These are phyloP conservation scores for Nymphalis polychloros DNA, from an alignment of 2,888 invertebrate genomes.

Conservation along the genomic window DNA sequence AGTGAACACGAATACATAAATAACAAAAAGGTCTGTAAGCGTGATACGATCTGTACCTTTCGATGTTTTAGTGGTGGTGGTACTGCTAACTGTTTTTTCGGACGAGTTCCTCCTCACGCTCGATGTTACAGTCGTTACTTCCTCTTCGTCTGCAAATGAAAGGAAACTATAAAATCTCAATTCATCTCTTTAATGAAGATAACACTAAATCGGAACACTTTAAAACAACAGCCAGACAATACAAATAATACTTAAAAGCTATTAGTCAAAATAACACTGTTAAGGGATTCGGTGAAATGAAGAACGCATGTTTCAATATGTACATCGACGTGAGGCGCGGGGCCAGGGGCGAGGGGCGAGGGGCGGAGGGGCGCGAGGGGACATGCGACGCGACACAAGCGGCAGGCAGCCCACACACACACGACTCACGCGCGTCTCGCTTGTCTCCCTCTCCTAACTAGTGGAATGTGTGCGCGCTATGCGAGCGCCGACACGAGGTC, in stretches of 20 bases:
- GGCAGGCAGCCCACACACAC: conserved; percentile 76
- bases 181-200: not conserved
- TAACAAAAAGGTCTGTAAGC: not conserved
- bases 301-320: conserved; percentile 63
- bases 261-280: conserved; percentile 79
- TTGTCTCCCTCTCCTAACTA: conserved; percentile 71
- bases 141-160: conserved; percentile 71
- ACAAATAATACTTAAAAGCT: conserved; percentile 71
- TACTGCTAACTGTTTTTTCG: conserved; percentile 81
- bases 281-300: conserved; percentile 69
- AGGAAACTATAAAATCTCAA: not conserved
- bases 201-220: conserved; percentile 56
- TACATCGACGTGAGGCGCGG: conserved; percentile 56
- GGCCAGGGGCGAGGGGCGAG: conserved; percentile 38
- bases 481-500: conserved; percentile 87
- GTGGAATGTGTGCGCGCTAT: conserved; percentile 73
- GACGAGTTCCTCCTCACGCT: conserved; percentile 78
- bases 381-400: conserved; percentile 69
- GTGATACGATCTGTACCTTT: conserved; percentile 71
- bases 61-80: conserved; percentile 82
- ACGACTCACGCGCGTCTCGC: conserved; percentile 80
- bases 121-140: conserved; percentile 75
- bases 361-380: conserved; percentile 48
- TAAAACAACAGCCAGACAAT: conserved; percentile 71
- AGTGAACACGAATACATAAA: too few relatives aligned